Conservation (phyloP, 2,797 vertebrate genomes). For the Halcyon badia region DNA sequence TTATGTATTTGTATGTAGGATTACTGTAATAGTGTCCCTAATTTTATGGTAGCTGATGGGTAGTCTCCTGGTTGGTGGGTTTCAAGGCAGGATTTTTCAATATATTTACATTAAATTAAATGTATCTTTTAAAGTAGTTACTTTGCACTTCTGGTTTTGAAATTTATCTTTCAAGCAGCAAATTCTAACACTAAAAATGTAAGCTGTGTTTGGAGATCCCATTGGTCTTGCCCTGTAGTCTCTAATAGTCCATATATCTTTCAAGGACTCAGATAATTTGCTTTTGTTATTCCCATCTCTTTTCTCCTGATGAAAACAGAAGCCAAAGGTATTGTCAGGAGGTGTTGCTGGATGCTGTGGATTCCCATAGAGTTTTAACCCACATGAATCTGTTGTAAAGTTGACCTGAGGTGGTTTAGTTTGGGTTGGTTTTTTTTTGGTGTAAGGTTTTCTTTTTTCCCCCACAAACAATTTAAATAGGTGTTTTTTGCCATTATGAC, state of each 20-base stretch:
- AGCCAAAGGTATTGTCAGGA: neutral
- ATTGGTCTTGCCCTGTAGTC: neutral
- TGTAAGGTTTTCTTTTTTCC: neutral
- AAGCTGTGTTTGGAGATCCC: neutral
- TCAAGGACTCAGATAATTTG: neutral
- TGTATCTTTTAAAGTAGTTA: neutral
- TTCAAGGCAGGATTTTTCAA: neutral
- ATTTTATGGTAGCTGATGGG: neutral
- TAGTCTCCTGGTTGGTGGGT: neutral
- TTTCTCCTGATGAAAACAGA: neutral
- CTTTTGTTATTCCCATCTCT: neutral
- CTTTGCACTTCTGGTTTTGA: neutral
- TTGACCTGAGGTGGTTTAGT: neutral
- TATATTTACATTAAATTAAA: neutral
- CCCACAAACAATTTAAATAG: neutral
- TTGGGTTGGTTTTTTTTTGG: fast-evolving
- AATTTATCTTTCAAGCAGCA: neutral
- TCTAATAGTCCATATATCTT: neutral
- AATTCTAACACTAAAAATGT: neutral
- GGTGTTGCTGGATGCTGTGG: neutral
- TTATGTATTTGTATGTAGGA: neutral
- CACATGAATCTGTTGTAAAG: neutral
- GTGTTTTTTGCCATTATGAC: neutral
- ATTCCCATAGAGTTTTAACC: neutral
- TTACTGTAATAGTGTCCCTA: neutral